Base-by-base conservation (phyloP, 2,113 vertebrate species). In the Galemys pyrenaicus region DNA sequence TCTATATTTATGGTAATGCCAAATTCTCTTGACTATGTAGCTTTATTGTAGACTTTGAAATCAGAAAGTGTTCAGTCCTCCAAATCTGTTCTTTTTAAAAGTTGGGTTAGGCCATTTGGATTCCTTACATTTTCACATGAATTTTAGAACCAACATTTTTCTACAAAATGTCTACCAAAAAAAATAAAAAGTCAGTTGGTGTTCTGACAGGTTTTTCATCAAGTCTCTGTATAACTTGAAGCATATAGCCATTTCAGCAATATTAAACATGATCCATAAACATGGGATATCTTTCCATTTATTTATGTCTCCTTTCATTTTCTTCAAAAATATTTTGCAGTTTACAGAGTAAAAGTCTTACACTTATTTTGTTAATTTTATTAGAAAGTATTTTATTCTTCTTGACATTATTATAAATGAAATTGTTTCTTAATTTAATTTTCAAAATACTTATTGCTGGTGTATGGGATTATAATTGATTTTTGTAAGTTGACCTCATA, bases 311-410 rank as follows among this genome's bases (percentile, higher is more conserved):
- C n/a, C 32, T 65, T 37, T 46, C 39, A 84, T 92, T 83, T 89
- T n/a, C 39, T 83, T 77, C 15, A 82, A 83, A 75, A 83, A 24
- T 39, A 35, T 46, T 56, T 82, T 58, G 11, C 73, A 75, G 13
- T 92, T 79, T 79, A 64, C 26, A 39, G 26, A 89, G 32, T 68
- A 26, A 32, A 89, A 83, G 32, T 67, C 78, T 89, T 94, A 12
- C 51, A 39, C 35, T 82, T 91, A 67, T 77, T 84, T 77, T 70
- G 28, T 83, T 60, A 77, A 82, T 41, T 60, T 77, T 89, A 89
- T 77, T 75, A n/a, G 15, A 12, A 77, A 82, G 39, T 65, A 65
- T 94, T 68, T 77, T 83, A 78, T 77, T 77, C 37, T 67, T 94
- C 58, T 77, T 84, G 39, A 77, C 41, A 10, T 11, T 58, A n/a